These are phyloP conservation scores for Dinothrombium tinctorium DNA, from an alignment of 1,140 invertebrate species.

Conservation along the genomic window DNA sequence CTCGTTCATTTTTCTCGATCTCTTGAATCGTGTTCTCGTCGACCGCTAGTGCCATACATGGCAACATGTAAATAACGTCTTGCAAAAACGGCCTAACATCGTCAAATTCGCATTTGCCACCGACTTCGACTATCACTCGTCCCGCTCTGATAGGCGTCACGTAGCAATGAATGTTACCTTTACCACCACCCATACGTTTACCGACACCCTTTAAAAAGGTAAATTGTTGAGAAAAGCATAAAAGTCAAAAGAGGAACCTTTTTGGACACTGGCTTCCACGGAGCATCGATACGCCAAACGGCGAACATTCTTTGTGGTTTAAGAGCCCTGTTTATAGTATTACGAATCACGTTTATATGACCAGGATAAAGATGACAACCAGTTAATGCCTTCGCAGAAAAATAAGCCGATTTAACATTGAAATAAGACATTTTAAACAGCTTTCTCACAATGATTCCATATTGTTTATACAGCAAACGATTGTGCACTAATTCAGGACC, in stretches of 20 bases:
- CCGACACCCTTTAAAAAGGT: conserved; percentile 39
- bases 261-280: conserved; percentile 82
- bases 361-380: conserved; percentile 52
- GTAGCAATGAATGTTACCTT: conserved; percentile 84
- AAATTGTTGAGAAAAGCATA: neutral
- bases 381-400: too few relatives aligned
- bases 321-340: conserved; percentile 45
- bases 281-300: conserved; percentile 76
- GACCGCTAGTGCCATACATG: conserved; percentile 68
- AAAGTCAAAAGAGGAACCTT: conserved; percentile 28
- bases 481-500: conserved; percentile 69
- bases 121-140: conserved; percentile 82
- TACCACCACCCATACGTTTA: conserved; percentile 80
- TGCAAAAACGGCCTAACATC: conserved; percentile 35
- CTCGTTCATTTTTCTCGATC: too few relatives aligned
- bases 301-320: conserved; percentile 62
- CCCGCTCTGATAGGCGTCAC: conserved; percentile 71
- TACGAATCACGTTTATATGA: conserved; percentile 70
- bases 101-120: conserved; percentile 58
- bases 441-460: conserved; percentile 54
- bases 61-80: conserved; percentile 38
- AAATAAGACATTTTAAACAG: too few relatives aligned
- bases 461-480: conserved; percentile 59
- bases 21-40: too few relatives aligned
- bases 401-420: too few relatives aligned